These are phyloP conservation scores for Oxyruncus cristatus DNA, from an alignment of 2,113 vertebrate species.

Conservation along the genomic window DNA sequence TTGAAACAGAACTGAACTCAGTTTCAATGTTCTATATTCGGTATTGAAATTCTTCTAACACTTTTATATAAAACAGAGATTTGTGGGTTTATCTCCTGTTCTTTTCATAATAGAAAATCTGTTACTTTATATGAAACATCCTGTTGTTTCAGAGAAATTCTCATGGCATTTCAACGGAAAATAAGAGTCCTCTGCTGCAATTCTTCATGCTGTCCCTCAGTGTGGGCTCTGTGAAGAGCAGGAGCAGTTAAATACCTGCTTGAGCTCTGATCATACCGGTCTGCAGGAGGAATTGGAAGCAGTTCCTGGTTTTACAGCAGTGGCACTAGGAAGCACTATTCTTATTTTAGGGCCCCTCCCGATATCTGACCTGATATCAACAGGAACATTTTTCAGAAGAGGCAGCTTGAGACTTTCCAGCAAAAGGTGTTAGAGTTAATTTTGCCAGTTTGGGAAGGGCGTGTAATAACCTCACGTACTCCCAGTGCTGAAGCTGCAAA, in stretches of 20 bases:
- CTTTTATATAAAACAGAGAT: background rate
- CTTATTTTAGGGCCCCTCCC: background rate
- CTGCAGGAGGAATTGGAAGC: background rate
- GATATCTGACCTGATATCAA: rapidly evolving
- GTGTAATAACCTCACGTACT: background rate
- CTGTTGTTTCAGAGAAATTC: background rate
- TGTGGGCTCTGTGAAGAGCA: background rate
- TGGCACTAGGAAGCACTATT: background rate
- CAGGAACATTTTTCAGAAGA: background rate
- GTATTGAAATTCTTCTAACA: background rate
- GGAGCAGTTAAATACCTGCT: background rate
- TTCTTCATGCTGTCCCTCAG: background rate
- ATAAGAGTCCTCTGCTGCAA: background rate
- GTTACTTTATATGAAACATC: background rate
- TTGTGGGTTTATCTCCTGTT: rapidly evolving
- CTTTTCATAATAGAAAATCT: background rate
- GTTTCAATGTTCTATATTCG: background rate
- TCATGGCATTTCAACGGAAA: background rate
- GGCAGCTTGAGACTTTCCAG: background rate
- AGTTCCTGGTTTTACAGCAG: background rate
- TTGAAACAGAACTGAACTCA: background rate
- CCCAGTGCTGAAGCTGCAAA: background rate
- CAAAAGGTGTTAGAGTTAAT: background rate
- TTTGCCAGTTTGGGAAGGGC: background rate
- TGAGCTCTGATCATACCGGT: background rate